Conservation (phyloP, 2,113 vertebrate species). For the Zosterops borbonicus region DNA sequence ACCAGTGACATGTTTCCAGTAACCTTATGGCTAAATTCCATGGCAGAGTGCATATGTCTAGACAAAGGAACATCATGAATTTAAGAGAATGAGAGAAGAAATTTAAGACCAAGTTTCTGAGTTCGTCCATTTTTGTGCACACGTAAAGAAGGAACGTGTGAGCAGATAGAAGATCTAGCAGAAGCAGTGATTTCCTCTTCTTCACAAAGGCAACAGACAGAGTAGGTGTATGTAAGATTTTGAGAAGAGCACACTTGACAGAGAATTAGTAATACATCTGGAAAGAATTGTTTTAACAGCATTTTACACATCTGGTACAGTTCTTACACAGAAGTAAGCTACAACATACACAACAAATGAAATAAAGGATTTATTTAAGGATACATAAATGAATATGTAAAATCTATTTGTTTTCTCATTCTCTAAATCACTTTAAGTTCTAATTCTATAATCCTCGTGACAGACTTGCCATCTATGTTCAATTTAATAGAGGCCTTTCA, state of each 20-base stretch:
- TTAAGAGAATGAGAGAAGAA: background rate
- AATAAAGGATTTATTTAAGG: conserved; percentile 71
- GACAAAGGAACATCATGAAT: background rate
- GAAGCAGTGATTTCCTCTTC: background rate
- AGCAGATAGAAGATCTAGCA: background rate
- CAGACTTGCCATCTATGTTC: conserved; percentile 64
- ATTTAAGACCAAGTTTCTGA: background rate
- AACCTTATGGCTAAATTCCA: background rate
- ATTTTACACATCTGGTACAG: background rate
- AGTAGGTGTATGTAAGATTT: background rate
- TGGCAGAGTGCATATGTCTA: fast-evolving
- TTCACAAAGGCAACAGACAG: background rate
- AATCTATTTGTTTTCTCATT: conserved; percentile 69
- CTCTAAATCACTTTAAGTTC: conserved; percentile 55
- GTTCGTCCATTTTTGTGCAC: background rate
- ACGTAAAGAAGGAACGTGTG: background rate
- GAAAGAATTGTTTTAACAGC: background rate
- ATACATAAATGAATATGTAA: conserved; percentile 43
- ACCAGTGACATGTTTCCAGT: background rate
- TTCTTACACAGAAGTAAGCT: background rate
- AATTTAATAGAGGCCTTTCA: conserved; percentile 68
- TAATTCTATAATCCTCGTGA: conserved; percentile 73
- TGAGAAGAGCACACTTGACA: background rate
- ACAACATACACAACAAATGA: conserved; percentile 55
- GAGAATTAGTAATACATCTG: background rate